Evolutionary conservation across 2,113 vertebrate species (phyloP), one percentile per base, ranked within the genome.

Genomic region (Hypomesus transpacificus): DNA sequence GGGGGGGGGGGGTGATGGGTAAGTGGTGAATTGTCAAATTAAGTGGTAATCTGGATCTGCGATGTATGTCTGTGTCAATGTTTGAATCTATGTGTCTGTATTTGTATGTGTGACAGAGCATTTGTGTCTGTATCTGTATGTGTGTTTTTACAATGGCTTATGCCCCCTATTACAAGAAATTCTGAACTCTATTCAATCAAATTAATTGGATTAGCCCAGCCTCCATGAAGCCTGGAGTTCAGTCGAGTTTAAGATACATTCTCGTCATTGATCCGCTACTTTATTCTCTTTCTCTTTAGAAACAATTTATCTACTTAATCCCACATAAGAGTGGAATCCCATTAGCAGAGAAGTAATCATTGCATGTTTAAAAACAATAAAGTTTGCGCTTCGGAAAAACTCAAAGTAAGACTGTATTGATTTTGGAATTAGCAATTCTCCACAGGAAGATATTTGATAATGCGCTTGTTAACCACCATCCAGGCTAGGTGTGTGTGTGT

Each of bases 391-490:
- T 22, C 22, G 7, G 46, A 26, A 75, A 39, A 67, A 28, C 63
- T 70, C 13, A 39, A 31, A 31, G 31, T 79, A 20, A 74, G 59
- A 61, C 26, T 16, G 11, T 75, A 82, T 72, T 80, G 73, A 77
- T 82, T 84, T 77, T 76, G 65, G 63, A 63, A 78, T 84, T 73
- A 66, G 65, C 75, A 17, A 24, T 67, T 1, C 54, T 75, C 28
- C 69, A 76, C 78, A 60, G 17, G 69, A 81, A 75, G 69, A 63
- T 56, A 26, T 63, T 59, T 50, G 26, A 31, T 74, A 71, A 70
- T 58, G 17, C 64, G 14, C 51, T 61, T 52, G 70, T 69, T 63
- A 68, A 82, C 7, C 69, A 68, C 50, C 63, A 46, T 61, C 26
- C 39, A 73, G 60, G 7, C 39, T 11, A 2, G 5, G 39, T 46